A percentile compares a stretch with the other conserved stretches of the same genome.
phyloP scores from a whole-genome alignment of 2,797 vertebrate species.

The Pantherophis vulpinus region DNA sequence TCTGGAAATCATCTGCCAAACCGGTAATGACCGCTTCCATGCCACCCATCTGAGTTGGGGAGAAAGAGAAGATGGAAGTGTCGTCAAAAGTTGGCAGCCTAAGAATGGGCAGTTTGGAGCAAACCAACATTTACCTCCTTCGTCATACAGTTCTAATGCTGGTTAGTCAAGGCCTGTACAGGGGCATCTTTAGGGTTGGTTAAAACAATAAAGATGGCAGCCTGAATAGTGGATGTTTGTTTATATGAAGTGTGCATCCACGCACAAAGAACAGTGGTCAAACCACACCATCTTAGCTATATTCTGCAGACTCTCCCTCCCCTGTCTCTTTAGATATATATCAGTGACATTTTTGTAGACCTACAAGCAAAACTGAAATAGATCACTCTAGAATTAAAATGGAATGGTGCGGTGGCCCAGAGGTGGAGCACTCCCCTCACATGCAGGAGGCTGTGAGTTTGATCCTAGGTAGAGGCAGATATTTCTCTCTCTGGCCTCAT shows the following conservation, averaged over 20 bases:
- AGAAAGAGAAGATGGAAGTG: constrained; percentile 4
- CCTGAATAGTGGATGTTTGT: not conserved
- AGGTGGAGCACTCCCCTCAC: too few relatives aligned
- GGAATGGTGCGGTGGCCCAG: too few relatives aligned
- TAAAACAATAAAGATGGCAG: not conserved
- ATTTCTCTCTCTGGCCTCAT: too few relatives aligned
- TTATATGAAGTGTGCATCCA: not conserved
- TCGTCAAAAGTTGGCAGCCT: not conserved
- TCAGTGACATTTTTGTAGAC: too few relatives aligned
- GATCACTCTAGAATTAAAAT: not conserved
- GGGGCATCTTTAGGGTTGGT: not conserved
- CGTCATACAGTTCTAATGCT: not conserved
- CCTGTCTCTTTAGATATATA: not conserved
- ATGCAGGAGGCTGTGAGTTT: too few relatives aligned
- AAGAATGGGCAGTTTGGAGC: not conserved
- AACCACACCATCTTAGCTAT: not conserved
- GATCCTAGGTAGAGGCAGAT: too few relatives aligned
- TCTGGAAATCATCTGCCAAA: constrained; percentile 89
- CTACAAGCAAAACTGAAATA: too few relatives aligned
- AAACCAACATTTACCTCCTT: not conserved
- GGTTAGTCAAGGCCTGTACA: not conserved
- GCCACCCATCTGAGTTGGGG: constrained; percentile 88
- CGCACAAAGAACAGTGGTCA: not conserved
- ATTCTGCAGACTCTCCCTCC: not conserved
- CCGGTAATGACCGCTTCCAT: constrained; percentile 99